Conservation (phyloP, 2,113 vertebrate species). For the Aythya baeri region DNA sequence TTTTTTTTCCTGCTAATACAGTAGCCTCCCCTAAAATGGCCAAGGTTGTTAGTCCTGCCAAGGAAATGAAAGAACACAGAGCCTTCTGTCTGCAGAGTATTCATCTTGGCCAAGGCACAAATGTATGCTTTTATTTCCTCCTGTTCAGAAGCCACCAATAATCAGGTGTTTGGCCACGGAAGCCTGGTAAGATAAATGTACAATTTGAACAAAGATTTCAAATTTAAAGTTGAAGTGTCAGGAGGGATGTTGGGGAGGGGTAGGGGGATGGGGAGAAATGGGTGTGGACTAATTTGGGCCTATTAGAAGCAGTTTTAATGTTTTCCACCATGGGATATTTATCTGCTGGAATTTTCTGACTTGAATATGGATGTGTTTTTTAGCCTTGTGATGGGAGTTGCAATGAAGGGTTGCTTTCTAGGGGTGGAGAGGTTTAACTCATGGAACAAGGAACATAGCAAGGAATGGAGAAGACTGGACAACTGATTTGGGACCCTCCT, state of each 20-base stretch:
- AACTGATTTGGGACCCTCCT: neutral
- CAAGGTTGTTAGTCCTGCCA: slow-evolving; percentile 21
- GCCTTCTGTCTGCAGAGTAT: slow-evolving; percentile 14
- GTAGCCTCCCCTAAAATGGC: slow-evolving; percentile 17
- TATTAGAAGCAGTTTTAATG: neutral
- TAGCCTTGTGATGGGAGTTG: neutral
- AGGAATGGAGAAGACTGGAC: neutral
- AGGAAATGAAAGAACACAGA: slow-evolving; percentile 31
- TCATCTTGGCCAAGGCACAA: slow-evolving; percentile 24
- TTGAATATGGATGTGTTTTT: neutral
- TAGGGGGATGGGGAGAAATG: neutral
- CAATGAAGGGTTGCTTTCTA: neutral
- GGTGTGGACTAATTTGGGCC: neutral
- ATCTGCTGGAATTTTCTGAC: neutral
- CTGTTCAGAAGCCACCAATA: neutral
- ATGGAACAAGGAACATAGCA: neutral
- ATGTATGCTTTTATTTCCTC: neutral
- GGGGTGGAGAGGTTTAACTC: neutral
- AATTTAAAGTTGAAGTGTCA: neutral
- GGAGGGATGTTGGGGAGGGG: neutral
- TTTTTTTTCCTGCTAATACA: neutral
- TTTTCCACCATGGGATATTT: neutral
- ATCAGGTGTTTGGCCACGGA: neutral
- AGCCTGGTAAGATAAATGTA: neutral
- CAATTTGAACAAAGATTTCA: neutral